Evolutionary conservation across 2,888 invertebrate genomes (phyloP), one percentile per base, ranked within the genome.

Genomic region (Scaptomyza tumidula): DNA sequence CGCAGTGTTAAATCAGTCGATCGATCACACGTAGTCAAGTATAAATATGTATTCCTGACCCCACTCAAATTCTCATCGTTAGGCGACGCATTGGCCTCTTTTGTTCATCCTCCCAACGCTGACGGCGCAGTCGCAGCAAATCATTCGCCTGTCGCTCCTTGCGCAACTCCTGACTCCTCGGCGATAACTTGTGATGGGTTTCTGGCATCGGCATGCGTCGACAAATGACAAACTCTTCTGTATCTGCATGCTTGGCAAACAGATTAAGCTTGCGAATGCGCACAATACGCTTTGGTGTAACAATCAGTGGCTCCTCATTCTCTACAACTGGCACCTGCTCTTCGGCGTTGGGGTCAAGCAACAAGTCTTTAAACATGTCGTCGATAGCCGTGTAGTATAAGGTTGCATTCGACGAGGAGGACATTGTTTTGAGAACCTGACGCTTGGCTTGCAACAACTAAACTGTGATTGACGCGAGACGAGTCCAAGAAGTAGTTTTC

Each of bases 401-500:
- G n/a, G 84, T 85, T 27, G 68, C 44, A 56, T 82, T 75, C 6
- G 52, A 33, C 9, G 33, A 11, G n/a, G 67, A 63, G 54, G 82
- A 62, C 82, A 82, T 82, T 19, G 57, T 54, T 41, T n/a, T 10
- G 60, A 43, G 50, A n/a, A 75, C 75, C 68, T 75, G 76, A 76
- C 58, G 74, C 77, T 65, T 48, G 1, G 59, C 56, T 62, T 56
- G 33, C 65, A 24, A 46, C 44, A 59, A 63, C 16, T 33, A 33
- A 74, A 86, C 85, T 82, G 56, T 78, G 80, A 78, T 81, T 75
- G 78, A 83, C 77, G 64, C 55, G 39, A 65, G 68, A 55, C 56
- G 53, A 45, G 59, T 60, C 53, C 37, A 13, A 48, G 44, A 54
- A 56, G 37, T 10, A 59, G 49, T 67, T 79, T 79, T 80, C 73